Conservation (phyloP, 2,888 invertebrate species). For the Ctenicera cuprea region DNA sequence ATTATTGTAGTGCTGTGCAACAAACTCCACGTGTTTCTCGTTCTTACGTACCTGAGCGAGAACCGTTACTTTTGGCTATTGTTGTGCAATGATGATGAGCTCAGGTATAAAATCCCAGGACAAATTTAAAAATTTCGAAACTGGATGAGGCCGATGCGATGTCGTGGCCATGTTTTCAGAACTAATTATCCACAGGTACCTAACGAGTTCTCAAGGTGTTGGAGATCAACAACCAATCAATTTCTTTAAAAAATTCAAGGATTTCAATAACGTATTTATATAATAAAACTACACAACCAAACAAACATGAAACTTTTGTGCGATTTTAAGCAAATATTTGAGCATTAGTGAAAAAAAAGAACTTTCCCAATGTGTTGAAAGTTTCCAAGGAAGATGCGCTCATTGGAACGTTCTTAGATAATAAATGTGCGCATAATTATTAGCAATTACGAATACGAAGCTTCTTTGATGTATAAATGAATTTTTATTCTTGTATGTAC, state of each 20-base stretch:
- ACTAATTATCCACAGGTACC: slow-evolving; percentile 9
- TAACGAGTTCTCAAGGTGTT: slow-evolving; percentile 10
- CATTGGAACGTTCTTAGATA: slow-evolving; percentile 11
- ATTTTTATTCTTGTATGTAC: background rate
- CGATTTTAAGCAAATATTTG: background rate
- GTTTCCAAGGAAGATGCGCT: slow-evolving; percentile 12
- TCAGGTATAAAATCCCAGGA: background rate
- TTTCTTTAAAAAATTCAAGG: background rate
- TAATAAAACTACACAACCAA: background rate
- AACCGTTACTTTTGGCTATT: slow-evolving; percentile 15
- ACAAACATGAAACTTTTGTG: background rate
- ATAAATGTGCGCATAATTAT: background rate
- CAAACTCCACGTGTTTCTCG: slow-evolving; percentile 18
- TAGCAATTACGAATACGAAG: background rate
- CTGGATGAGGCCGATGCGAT: background rate
- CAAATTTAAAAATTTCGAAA: slow-evolving; percentile 2
- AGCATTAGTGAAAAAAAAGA: too few relatives aligned
- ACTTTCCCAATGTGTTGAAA: slow-evolving; percentile 1
- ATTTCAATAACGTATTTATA: background rate
- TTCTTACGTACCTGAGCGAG: background rate
- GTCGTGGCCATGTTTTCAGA: background rate
- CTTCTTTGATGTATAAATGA: background rate
- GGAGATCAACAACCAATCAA: background rate
- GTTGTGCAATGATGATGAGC: background rate
- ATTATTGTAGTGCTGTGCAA: too few relatives aligned